Evolutionary conservation across 1,140 invertebrate species (phyloP), one percentile per base, ranked within the genome.

Genomic region (Pararge aegeria): DNA sequence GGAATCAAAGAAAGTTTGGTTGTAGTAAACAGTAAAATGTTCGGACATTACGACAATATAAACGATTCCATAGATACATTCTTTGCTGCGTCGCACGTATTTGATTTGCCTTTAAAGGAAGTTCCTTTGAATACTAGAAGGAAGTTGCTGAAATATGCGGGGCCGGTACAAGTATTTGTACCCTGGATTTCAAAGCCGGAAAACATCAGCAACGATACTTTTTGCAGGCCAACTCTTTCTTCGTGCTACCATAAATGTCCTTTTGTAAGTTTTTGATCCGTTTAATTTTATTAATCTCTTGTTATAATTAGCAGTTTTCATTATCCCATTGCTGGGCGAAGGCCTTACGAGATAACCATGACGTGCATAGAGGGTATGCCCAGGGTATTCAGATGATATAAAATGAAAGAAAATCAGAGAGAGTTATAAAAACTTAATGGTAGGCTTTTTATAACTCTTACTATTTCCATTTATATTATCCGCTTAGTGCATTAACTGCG

Each of bases 171-270:
- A 7, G 70, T 87, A 4, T 88, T 77, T 30, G 64, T 67, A 19
- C 83, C 85, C 10, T 76, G 69, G 71, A 68, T 72, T 5, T 55
- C 18, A 0, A 78, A 77, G 42, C 83, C 85, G 0, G 64, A 78
- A 24, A 76, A 75, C 20, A 64, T 76, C 10, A 68, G 40, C 1
- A 70, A 77, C n/a, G 83, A 83, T 29, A 59, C 62, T 2, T 67
- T 55, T 13, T 73, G 84, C 20, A 54, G n/a, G n/a, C 84, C 84
- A 1, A 80, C 78, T 2, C 54, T 88, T 10, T 64, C 66, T 0
- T 75, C 80, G 1, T 88, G 85, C 55, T 84, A 72, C 48, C 85
- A 88, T 29, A 83, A 72, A 50, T 88, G 85, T 68, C 85, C 83
- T 5, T 75, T 52, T 34, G 83, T 84, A 61, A 70, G 68, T 70